Evolutionary conservation across 2,888 invertebrate genomes (phyloP), one percentile per base, ranked within the genome.

Genomic region (Phaedon cochleariae): DNA sequence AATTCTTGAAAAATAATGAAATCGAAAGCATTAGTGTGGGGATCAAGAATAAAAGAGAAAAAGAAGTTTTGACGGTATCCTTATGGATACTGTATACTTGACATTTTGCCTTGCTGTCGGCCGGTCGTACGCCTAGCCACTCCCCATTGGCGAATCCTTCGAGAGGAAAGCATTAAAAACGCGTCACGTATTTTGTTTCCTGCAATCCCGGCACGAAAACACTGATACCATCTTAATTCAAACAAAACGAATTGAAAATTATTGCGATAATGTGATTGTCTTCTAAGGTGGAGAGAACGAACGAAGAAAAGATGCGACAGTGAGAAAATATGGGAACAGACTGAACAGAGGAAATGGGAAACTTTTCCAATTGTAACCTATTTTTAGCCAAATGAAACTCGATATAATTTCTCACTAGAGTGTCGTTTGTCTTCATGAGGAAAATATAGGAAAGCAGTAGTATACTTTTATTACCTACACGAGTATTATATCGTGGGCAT

Each of bases 121-220:
- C 21, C 31, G 12, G 46, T 46, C 41, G 45, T 51, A 64, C 59
- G 59, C 37, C 52, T 46, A 64, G 64, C 22, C 48, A 54, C 59
- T 59, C 29, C n/a, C 41, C 59, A 59, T 59, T 64, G 31, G 53
- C 37, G 49, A 55, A 55, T 66, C 49, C 61, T 63, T 41, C 41
- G 41, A 41, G 51, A 60, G 63, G 62, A 69, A 62, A 65, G 62
- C 65, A 72, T 71, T 73, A 70, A 71, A 70, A 65, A 66, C 69
- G 62, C 64, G 72, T 70, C 74, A 72, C 74, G 72, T 74, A 73
- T 73, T 67, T 64, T 64, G 72, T 71, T 74, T 73, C 72, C 72
- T 74, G 72, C 61, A 64, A 67, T 64, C 64, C 65, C 61, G 67
- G 70, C 64, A 67, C 67, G 64, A 64, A 62, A 65, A 69, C 67